A percentile compares a stretch with the other conserved stretches of the same genome.
Conservation (phyloP, 2,113 vertebrate genomes). For the Speoplatyrhinus poulsoni region DNA sequence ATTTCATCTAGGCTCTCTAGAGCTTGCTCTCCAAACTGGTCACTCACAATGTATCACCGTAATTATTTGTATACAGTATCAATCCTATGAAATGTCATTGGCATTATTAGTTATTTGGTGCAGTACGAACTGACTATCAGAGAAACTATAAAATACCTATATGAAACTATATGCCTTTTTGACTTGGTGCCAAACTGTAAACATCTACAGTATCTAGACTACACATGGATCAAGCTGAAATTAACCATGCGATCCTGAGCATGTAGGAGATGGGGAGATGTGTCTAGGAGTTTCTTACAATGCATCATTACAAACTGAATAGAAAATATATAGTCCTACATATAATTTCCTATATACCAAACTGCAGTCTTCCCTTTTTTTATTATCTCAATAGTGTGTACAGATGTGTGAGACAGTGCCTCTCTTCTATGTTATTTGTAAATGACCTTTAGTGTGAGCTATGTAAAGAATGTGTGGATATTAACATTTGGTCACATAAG, state of each 20-base stretch:
- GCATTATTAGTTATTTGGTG: not conserved
- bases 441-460: conserved; percentile 54
- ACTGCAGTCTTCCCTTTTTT: conserved; percentile 21
- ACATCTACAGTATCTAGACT: conserved; percentile 16
- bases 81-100: not conserved
- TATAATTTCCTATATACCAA: conserved; percentile 18
- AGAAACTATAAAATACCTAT: conserved; percentile 8
- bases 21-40: too few species aligned
- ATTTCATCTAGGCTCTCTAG: too few species aligned
- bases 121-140: not conserved
- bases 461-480: conserved; percentile 50
- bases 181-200: too few species aligned
- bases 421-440: conserved; percentile 40
- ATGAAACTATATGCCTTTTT: too few species aligned
- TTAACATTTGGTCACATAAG: conserved; percentile 43
- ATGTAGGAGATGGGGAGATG: not conserved
- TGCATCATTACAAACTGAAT: conserved; percentile 4
- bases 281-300: conserved; percentile 2
- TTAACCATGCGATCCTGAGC: conserved; percentile 27
- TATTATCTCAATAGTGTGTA: conserved; percentile 18
- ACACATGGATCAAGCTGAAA: conserved; percentile 37
- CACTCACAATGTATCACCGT: too few species aligned
- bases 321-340: not conserved
- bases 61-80: too few species aligned
- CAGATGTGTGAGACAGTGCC: not conserved